These are phyloP conservation scores for Oreonectes daqikongensis DNA, from an alignment of 2,797 vertebrate genomes.

Conservation along the genomic window DNA sequence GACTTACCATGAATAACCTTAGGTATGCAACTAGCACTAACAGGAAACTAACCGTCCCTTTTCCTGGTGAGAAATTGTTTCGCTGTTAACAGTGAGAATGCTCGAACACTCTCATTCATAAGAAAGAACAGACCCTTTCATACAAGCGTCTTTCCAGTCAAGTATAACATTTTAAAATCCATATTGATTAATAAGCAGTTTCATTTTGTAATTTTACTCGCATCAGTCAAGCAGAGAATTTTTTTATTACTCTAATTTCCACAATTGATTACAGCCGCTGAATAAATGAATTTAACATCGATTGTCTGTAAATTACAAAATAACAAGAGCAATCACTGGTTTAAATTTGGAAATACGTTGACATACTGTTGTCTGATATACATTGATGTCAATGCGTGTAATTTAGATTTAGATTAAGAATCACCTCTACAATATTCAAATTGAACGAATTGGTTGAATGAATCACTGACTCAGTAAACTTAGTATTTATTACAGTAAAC, in stretches of 20 bases:
- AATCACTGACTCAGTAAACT: too few species aligned
- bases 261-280: slow-evolving; percentile 69
- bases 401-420: slow-evolving; percentile 12
- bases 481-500: too few species aligned
- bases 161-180: slow-evolving; percentile 8
- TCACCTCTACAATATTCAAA: not conserved
- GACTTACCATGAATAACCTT: not conserved
- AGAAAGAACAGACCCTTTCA: not conserved
- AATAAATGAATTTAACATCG: slow-evolving; percentile 68
- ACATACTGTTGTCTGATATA: slow-evolving; percentile 67
- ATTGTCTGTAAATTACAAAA: slow-evolving; percentile 66
- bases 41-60: too few species aligned
- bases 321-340: slow-evolving; percentile 61
- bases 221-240: slow-evolving; percentile 64
- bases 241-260: slow-evolving; percentile 57
- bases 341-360: slow-evolving; percentile 66
- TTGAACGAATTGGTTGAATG: too few species aligned
- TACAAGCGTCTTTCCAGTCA: not conserved
- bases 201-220: slow-evolving; percentile 52
- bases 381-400: slow-evolving; percentile 49
- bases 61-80: too few species aligned
- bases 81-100: too few species aligned
- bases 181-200: slow-evolving; percentile 13
- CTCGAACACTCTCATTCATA: not conserved
- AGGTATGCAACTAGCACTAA: too few species aligned